Base-by-base conservation (phyloP, 2,113 vertebrate genomes). In the Actenoides hombroni region DNA sequence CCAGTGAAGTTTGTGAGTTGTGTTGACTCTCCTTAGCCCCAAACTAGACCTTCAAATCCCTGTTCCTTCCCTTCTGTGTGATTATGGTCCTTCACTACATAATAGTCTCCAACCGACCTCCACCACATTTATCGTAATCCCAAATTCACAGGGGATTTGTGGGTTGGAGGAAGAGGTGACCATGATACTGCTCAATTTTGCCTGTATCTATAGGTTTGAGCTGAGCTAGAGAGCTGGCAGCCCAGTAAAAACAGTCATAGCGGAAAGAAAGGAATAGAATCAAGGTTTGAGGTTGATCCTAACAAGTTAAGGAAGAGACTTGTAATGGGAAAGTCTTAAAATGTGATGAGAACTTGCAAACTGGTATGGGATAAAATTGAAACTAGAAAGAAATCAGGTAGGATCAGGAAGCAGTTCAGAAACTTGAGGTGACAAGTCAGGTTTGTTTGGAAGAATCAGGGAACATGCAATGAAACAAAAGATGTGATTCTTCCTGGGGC, bases 101-200 rank as follows among this genome's bases (percentile, higher is more conserved):
- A 37, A 37, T 16, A 77, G 29, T 73, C n/a, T n/a, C 21, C 49
- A 33, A 57, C 48, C 2, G 16, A 11, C 16, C 18, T 65, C 49
- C 6, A 35, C 33, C 23, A 65, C 5, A 69, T 4, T 23, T 14
- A 13, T 8, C 40, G 6, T 53, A 85, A 90, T 64, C 20, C 42
- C 26, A 75, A 39, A 73, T n/a, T 16, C 53, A 28, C 11, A 24
- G 39, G 31, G 23, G 5, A 42, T 70, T 70, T 67, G 3, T 46
- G n/a, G 5, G 10, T 23, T 5, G 2, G 49, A 75, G 61, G 26
- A 60, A 63, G 56, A 75, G 9, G 25, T 20, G 4, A n/a, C 18
- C 46, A 42, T 23, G 10, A 2, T n/a, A n/a, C 6, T 0, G 1
- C 53, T 71, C 25, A 29, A 4, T 79, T 91, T 89, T 3, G 0